phyloP scores from a whole-genome alignment of 1,140 invertebrate species.

The Ganaspis sp. region DNA sequence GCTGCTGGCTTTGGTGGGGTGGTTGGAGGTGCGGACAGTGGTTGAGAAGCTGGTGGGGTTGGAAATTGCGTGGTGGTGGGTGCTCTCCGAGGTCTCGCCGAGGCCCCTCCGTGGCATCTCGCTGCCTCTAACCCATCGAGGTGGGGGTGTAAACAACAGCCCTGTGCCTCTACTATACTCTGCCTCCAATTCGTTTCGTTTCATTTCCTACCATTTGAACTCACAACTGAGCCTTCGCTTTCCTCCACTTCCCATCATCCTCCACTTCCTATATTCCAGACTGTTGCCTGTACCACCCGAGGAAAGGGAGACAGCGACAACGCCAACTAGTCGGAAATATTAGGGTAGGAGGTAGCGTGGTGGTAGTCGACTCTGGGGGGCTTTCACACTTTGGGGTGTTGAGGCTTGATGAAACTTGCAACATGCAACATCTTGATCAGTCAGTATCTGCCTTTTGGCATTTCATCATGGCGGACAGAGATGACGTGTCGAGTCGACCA shows the following conservation, averaged over 20 bases:
- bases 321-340: slow-evolving; percentile 42
- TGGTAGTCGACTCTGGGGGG: slow-evolving; percentile 10
- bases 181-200: slow-evolving; percentile 51
- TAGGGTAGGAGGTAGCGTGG: slow-evolving; percentile 38
- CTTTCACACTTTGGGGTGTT: slow-evolving; percentile 31
- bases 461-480: slow-evolving; percentile 63
- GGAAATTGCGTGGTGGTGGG: slow-evolving; percentile 77
- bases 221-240: slow-evolving; percentile 30
- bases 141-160: slow-evolving; percentile 75
- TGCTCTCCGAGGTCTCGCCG: slow-evolving; percentile 67
- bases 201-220: slow-evolving; percentile 37
- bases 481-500: slow-evolving; percentile 53
- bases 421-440: not conserved
- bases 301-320: slow-evolving; percentile 44
- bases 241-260: slow-evolving; percentile 52
- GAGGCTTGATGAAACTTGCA: slow-evolving; percentile 35
- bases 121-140: slow-evolving; percentile 66
- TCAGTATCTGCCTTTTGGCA: slow-evolving; percentile 38
- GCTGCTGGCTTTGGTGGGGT: slow-evolving; percentile 72
- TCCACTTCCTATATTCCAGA: slow-evolving; percentile 41
- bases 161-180: slow-evolving; percentile 62
- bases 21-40: slow-evolving; percentile 76
- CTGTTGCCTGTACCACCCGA: slow-evolving; percentile 42
- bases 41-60: slow-evolving; percentile 76
- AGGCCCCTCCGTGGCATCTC: slow-evolving; percentile 70